phyloP scores from a whole-genome alignment of 23 tunicate genomes.

The Halocynthia aurantium region DNA sequence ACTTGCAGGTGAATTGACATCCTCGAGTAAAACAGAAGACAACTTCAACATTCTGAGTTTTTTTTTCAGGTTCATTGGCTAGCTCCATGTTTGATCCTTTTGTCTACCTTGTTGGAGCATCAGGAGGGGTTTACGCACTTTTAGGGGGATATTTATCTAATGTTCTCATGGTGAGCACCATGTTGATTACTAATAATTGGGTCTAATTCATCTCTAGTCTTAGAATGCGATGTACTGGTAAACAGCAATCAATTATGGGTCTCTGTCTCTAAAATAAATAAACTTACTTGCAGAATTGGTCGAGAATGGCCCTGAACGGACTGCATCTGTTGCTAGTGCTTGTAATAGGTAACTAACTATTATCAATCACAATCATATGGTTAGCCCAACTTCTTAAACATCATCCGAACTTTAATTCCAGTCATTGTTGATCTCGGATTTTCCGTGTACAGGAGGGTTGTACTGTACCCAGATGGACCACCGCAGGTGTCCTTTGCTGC shows the following conservation, averaged over 20 bases:
- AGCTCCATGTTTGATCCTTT: slow-evolving; percentile 89
- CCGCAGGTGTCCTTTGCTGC: slow-evolving; percentile 70
- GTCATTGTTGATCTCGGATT: slow-evolving; percentile 64
- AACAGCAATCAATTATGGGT: too few relatives aligned
- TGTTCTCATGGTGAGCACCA: slow-evolving; percentile 49
- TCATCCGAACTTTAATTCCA: neutral
- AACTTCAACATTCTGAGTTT: neutral
- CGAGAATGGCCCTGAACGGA: slow-evolving; percentile 73
- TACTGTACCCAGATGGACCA: slow-evolving; percentile 37
- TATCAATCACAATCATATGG: too few relatives aligned
- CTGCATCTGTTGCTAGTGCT: slow-evolving; percentile 54
- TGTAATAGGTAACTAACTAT: slow-evolving; percentile 20
- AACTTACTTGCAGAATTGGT: slow-evolving; percentile 54
- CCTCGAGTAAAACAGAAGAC: too few relatives aligned
- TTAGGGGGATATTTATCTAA: slow-evolving; percentile 75
- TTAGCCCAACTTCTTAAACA: neutral
- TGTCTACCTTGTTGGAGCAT: slow-evolving; percentile 79
- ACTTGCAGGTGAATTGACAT: slow-evolving; percentile 39
- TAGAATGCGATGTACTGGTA: too few relatives aligned
- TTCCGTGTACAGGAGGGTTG: slow-evolving; percentile 57
- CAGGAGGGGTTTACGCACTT: slow-evolving; percentile 87
- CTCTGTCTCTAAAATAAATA: too few relatives aligned
- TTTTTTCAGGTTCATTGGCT: slow-evolving; percentile 61
- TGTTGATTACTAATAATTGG: too few relatives aligned
- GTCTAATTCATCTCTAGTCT: too few relatives aligned